phyloP scores from a whole-genome alignment of 1,140 invertebrate genomes.

The Anadara kagoshimensis region DNA sequence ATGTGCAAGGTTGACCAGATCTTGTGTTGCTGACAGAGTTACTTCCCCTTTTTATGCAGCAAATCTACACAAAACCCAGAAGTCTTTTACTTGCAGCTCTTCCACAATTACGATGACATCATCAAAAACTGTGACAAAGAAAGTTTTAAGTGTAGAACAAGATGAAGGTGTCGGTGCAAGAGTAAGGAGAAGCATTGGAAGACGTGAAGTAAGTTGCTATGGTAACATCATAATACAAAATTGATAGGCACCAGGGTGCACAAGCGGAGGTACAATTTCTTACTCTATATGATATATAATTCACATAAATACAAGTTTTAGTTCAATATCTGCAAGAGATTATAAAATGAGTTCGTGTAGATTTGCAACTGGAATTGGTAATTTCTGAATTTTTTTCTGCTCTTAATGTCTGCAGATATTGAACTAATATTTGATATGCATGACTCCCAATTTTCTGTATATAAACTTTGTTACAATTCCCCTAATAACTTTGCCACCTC shows the following conservation, averaged over 20 bases:
- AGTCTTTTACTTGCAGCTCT: background rate
- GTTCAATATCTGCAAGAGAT: slow-evolving; percentile 47
- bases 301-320: slow-evolving; percentile 63
- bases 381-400: background rate
- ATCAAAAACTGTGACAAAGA: slow-evolving; percentile 32
- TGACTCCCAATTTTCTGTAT: too few species aligned
- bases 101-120: background rate
- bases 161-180: slow-evolving; percentile 72
- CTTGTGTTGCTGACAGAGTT: background rate
- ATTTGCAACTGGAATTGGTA: background rate
- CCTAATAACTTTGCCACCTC: too few species aligned
- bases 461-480: too few species aligned
- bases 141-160: slow-evolving; percentile 72
- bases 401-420: too few species aligned
- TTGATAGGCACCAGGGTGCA: slow-evolving; percentile 33
- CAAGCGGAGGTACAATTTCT: slow-evolving; percentile 40
- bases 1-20: background rate
- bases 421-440: too few species aligned
- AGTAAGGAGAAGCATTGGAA: slow-evolving; percentile 72
- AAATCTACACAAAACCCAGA: background rate
- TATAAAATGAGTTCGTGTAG: slow-evolving; percentile 50
- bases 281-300: slow-evolving; percentile 51
- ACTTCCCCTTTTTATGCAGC: background rate
- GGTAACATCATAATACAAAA: slow-evolving; percentile 31
- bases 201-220: slow-evolving; percentile 59